Evolutionary conservation across 2,888 invertebrate genomes (phyloP), one percentile per base, ranked within the genome.

Genomic region (Parascotia fuliginaria): DNA sequence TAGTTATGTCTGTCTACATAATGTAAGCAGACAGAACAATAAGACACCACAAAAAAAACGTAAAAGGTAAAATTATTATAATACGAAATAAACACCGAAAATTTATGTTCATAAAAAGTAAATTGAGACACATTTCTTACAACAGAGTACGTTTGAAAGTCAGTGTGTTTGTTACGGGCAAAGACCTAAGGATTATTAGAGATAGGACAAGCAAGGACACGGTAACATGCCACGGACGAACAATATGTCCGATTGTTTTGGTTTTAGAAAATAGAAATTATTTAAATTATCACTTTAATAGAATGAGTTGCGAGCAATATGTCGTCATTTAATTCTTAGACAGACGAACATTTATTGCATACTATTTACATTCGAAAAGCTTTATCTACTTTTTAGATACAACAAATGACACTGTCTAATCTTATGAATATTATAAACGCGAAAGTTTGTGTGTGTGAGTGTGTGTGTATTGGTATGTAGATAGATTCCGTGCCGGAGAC

Each of bases 81-180:
- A 52, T 36, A 11, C 34, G 40, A 52, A 39, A 51, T 47, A 59
- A 61, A 63, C 37, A 62, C 9, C 42, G 33, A 53, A 54, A 56
- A 64, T 65, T 45, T 53, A 56, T 68, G 56, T 45, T 40, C 48
- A 77, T 77, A 85, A 87, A 83, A 86, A 84, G 81, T 77, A 79
- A 81, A 84, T 73, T 67, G 83, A 80, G 79, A 85, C 83, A 79
- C 77, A 78, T 84, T 87, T 88, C 85, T 81, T 81, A 75, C 68
- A 73, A 74, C 70, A 71, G 62, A 69, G 86, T 76, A 68, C 88
- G 66, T 87, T 88, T 89, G 85, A 89, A 90, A 86, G 90, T 89
- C 90, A 88, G 75, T 73, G 36, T 73, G 79, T 78, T 73, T 77
- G 74, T 47, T 44, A 51, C 75, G 85, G 87, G 42, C 89, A 84